Percentiles rank a stretch among this genome's conserved stretches.
Conservation (phyloP, 2,797 vertebrate genomes). For the Liparis tanakae region DNA sequence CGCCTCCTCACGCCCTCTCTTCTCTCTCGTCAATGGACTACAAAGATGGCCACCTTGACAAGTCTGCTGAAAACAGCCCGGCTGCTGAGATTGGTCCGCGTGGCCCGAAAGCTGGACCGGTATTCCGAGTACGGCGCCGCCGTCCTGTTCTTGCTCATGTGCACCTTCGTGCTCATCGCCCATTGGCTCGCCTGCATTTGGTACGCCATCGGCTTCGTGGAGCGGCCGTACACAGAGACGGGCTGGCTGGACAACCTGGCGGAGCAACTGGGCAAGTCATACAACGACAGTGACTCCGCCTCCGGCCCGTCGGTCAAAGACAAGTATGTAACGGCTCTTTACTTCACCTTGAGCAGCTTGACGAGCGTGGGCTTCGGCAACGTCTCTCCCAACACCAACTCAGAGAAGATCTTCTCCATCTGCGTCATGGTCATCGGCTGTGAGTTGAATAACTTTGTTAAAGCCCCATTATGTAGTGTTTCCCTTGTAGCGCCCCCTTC, state of each 20-base stretch:
- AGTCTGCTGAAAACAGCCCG: slow-evolving; percentile 96
- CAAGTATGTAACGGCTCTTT: slow-evolving; percentile 97
- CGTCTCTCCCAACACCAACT: slow-evolving; percentile 98
- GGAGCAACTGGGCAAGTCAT: slow-evolving; percentile 92
- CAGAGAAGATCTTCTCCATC: slow-evolving; percentile 99
- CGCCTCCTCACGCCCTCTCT: slow-evolving; percentile 24
- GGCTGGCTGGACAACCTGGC: slow-evolving; percentile 98
- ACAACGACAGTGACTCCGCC: slow-evolving; percentile 89
- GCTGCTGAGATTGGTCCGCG: slow-evolving; percentile 92
- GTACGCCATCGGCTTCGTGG: slow-evolving; percentile 97
- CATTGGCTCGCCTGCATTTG: slow-evolving; percentile 99
- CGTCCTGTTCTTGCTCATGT: slow-evolving; percentile 97
- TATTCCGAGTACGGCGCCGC: slow-evolving; percentile 96
- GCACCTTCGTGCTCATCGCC: slow-evolving; percentile 96
- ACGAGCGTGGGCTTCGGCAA: slow-evolving; percentile 98
- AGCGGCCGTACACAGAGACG: slow-evolving; percentile 94
- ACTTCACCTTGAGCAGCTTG: slow-evolving; percentile 99
- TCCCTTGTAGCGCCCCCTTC: too few relatives aligned
- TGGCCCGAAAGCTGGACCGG: slow-evolving; percentile 95
- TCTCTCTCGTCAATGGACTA: slow-evolving; percentile 24
- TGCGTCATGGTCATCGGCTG: slow-evolving; percentile 99
- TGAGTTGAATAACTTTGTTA: slow-evolving; percentile 80
- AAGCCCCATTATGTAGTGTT: too few relatives aligned
- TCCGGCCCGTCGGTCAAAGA: slow-evolving; percentile 96
- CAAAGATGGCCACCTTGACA: slow-evolving; percentile 92